A percentile compares a stretch with the other conserved stretches of the same genome.
phyloP scores from a whole-genome alignment of 2,113 vertebrate species.

The Ctenomys sociabilis region DNA sequence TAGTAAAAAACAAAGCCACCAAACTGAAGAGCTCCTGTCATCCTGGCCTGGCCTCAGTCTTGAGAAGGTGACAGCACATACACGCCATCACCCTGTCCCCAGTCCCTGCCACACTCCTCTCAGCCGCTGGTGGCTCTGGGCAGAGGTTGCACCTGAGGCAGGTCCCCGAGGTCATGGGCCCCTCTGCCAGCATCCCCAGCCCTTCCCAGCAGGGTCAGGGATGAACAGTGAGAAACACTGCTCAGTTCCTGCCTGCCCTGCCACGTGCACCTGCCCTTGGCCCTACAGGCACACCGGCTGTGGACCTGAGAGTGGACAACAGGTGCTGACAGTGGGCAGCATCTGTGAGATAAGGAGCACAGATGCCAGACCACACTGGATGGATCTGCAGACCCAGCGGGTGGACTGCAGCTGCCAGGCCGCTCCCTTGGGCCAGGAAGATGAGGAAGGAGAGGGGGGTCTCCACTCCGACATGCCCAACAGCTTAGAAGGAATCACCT shows the following conservation, averaged over 20 bases:
- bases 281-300: no score
- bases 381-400: background rate
- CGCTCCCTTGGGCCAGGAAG: background rate
- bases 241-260: background rate
- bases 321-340: no score
- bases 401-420: fast-evolving
- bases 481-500: background rate
- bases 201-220: background rate
- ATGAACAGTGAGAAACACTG: background rate
- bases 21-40: background rate
- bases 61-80: background rate
- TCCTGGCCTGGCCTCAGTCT: background rate
- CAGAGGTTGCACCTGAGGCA: no score
- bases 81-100: fast-evolving
- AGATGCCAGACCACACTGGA: background rate
- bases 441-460: background rate
- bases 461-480: background rate
- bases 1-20: background rate
- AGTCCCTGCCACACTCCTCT: background rate
- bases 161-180: background rate
- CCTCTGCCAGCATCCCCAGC: background rate
- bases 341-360: background rate
- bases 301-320: background rate
- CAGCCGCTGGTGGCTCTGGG: no score
- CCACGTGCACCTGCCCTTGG: background rate